phyloP scores from a whole-genome alignment of 1,140 invertebrate genomes.

The Nasonia longicornis region DNA sequence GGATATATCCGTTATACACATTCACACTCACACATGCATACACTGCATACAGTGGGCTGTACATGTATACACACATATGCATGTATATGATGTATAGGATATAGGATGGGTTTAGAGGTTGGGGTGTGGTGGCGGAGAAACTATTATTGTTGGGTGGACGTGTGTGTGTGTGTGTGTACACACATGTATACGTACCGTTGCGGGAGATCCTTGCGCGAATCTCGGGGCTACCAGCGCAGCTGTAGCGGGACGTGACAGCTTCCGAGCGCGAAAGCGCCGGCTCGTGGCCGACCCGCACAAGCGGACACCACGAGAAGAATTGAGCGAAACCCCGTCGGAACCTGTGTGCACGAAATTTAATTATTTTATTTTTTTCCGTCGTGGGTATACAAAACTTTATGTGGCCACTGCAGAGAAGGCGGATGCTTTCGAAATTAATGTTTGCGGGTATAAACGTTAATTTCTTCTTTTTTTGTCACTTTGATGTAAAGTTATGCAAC shows the following conservation, averaged over 20 bases:
- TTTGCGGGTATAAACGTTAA: too few species aligned
- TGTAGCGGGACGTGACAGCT: conserved; percentile 77
- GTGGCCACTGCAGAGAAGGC: neutral
- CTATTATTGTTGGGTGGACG: neutral
- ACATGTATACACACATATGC: too few species aligned
- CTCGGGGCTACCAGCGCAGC: conserved; percentile 79
- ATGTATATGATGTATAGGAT: neutral
- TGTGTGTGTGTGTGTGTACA: conserved; percentile 50
- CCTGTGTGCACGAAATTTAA: conserved; percentile 66
- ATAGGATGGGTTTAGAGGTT: neutral
- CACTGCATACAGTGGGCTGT: too few species aligned
- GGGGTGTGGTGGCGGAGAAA: neutral
- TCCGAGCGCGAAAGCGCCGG: conserved; percentile 70
- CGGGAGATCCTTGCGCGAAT: conserved; percentile 76
- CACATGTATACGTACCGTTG: conserved; percentile 74
- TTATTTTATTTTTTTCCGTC: neutral
- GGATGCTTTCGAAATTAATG: neutral
- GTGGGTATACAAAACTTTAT: too few species aligned
- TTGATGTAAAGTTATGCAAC: too few species aligned
- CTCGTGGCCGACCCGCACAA: conserved; percentile 76
- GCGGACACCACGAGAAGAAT: conserved; percentile 87
- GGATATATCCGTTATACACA: conserved; percentile 1
- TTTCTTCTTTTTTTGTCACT: too few species aligned
- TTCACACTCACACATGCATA: neutral
- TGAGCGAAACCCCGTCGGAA: conserved; percentile 90